Base-by-base conservation (phyloP, 2,113 vertebrate species). In the Vombatus ursinus region DNA sequence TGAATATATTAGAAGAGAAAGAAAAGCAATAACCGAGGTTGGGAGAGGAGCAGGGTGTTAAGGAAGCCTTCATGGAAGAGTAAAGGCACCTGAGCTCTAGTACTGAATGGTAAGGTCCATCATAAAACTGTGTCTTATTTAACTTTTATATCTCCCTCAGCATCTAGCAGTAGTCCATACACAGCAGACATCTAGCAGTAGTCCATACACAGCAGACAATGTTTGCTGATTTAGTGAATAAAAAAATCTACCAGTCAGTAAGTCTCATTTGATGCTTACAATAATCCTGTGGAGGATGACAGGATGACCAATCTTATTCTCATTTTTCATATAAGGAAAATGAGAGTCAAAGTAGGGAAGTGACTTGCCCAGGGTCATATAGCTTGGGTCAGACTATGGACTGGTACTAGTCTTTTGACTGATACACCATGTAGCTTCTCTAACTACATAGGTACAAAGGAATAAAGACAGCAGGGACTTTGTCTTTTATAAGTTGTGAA, bases 251-350 rank as follows among this genome's bases (percentile, higher is more conserved):
- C 90, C 93, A 94, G 37, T 44, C 14, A 37, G 4, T 68, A 61
- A 31, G 11, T 47, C 93, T 96, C n/a, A 89, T 95, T 47, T 90
- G 89, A 68, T 93, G 52, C 89, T 96, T 54, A 89, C 61, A 95
- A 89, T 24, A 91, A 68, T n/a, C n/a, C 37, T 53, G 23, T 16
- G 24, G 37, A 94, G 16, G 6, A 19, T 44, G 68, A 9, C 5
- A 77, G 14, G 68, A 89, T 11, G 94, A 51, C 22, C 2, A 52
- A 84, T 22, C 52, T 90, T 49, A 89, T 90, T 77, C 24, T 22
- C 54, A 92, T 91, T 94, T 94, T 93, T 95, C 90, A 96, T 37
- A 90, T 49, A 31, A 89, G 77, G 51, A 94, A 96, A 91, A 25
- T 25, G 47, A 97, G 92, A 84, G 11, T 90, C 48, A 14, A 31